Evolutionary conservation across 1,140 invertebrate species (phyloP).

Genomic region (Eriosoma lanigerum): DNA sequence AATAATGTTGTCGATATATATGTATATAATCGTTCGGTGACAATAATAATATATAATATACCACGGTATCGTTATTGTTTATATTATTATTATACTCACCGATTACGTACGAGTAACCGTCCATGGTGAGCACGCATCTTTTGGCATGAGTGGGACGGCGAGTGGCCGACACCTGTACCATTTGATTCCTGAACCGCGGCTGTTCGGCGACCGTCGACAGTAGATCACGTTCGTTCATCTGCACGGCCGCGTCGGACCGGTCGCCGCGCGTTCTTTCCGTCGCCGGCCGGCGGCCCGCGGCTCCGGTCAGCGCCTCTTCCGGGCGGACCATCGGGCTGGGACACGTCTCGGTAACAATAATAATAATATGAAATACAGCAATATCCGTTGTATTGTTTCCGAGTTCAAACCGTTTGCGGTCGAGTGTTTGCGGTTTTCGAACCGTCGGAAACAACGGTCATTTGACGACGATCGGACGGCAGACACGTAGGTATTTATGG

Average conservation of each 20-base stretch:
- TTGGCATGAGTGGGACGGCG: conserved; percentile 57
- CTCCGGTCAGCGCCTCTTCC: background rate
- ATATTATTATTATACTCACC: too few species aligned
- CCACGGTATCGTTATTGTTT: too few species aligned
- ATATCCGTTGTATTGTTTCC: too few species aligned
- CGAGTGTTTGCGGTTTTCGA: too few species aligned
- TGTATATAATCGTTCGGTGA: too few species aligned
- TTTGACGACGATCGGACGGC: background rate
- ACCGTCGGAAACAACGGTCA: background rate
- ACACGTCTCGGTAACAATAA: too few species aligned
- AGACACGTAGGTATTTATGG: background rate
- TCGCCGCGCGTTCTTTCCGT: background rate
- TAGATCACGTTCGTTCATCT: background rate
- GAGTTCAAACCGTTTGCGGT: too few species aligned
- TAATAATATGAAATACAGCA: too few species aligned
- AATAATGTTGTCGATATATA: too few species aligned
- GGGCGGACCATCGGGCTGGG: too few species aligned
- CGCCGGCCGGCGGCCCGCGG: background rate
- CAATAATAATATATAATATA: too few species aligned
- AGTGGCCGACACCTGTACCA: background rate
- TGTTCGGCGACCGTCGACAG: background rate
- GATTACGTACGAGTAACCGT: conserved; percentile 80
- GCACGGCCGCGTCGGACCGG: background rate
- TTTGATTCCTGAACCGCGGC: background rate
- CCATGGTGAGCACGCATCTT: conserved; percentile 75